A percentile compares a stretch with the other conserved stretches of the same genome.
Conservation (phyloP, 37 sponge, comb jelly and placozoan species). For the Halisarca cf. caerulea region DNA sequence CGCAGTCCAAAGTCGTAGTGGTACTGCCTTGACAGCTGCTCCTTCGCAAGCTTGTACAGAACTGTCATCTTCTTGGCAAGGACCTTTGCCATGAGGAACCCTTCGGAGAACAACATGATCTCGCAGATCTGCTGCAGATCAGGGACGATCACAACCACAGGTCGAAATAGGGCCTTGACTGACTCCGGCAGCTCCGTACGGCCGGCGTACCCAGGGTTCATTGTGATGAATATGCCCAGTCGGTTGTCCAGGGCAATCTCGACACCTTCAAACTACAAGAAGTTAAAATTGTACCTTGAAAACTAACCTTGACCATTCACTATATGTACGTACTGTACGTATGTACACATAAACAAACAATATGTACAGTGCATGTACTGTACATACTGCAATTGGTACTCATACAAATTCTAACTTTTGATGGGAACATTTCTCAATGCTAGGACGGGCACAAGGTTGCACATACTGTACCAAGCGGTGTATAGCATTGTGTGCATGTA, state of each 20-base stretch:
- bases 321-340: too few species aligned
- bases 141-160: slow-evolving; percentile 99
- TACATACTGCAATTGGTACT: too few species aligned
- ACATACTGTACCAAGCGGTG: too few species aligned
- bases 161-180: slow-evolving; percentile 98
- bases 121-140: slow-evolving; percentile 99
- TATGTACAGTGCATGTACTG: too few species aligned
- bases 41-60: slow-evolving; percentile 94
- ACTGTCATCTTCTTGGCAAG: slow-evolving; percentile 99
- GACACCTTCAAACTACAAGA: slow-evolving; percentile 90
- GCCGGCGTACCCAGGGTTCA: slow-evolving; percentile 99
- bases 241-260: slow-evolving; percentile 93
- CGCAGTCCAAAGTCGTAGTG: slow-evolving; percentile 99
- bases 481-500: too few species aligned
- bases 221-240: slow-evolving; percentile 99
- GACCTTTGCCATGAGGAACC: slow-evolving; percentile 97
- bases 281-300: neutral
- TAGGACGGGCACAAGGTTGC: too few species aligned
- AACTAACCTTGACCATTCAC: neutral
- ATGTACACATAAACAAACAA: too few species aligned
- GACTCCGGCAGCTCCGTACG: slow-evolving; percentile 99
- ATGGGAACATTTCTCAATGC: too few species aligned
- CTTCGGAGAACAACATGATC: slow-evolving; percentile 99
- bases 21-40: slow-evolving; percentile 95
- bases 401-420: neutral